Evolutionary conservation across 2,888 invertebrate genomes (phyloP), one percentile per base, ranked within the genome.

Genomic region (Caenorhabditis japonica): DNA sequence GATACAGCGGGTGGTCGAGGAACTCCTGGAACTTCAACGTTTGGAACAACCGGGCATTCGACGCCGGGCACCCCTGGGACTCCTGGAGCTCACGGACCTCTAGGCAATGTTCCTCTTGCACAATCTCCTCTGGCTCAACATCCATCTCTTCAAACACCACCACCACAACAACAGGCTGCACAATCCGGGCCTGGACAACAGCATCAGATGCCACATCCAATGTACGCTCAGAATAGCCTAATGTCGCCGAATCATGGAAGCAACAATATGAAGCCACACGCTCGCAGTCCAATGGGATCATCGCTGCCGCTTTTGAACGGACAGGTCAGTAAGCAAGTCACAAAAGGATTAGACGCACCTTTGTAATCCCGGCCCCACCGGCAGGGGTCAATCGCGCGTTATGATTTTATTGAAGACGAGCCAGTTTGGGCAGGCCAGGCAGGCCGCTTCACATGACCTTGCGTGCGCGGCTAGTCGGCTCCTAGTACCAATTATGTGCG

Each of bases 401-500:
- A 66, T 66, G 56, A 56, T 56, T 66, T 66, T 49, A 43, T 58
- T 56, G 56, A 66, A 47, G 56, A 49, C 56, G 66, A 66, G 56
- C 49, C 33, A 19, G 19, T 43, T n/a, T n/a, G n/a, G n/a, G n/a
- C n/a, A n/a, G n/a, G n/a, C n/a, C n/a, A n/a, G n/a, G n/a, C n/a
- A n/a, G n/a, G 49, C 55, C 64, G 55, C 64, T 66, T 34, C n/a
- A 49, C 34, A 23, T 66, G 66, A 56, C 66, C 66, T 66, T 66
- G 66, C 56, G 56, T 55, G 41, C 55, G 55, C 55, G 39, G 15
- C 19, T 49, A 56, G 64, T 66, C 64, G 10, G 64, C 64, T 66
- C 64, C 64, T 66, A 66, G 64, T 66, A 66, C 64, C 64, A 66
- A 66, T 66, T 66, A 66, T 66, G 64, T 66, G 56, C 64, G 56